Base-by-base conservation (phyloP, 2,797 vertebrate genomes). In the Enteromius fasciolatus region DNA sequence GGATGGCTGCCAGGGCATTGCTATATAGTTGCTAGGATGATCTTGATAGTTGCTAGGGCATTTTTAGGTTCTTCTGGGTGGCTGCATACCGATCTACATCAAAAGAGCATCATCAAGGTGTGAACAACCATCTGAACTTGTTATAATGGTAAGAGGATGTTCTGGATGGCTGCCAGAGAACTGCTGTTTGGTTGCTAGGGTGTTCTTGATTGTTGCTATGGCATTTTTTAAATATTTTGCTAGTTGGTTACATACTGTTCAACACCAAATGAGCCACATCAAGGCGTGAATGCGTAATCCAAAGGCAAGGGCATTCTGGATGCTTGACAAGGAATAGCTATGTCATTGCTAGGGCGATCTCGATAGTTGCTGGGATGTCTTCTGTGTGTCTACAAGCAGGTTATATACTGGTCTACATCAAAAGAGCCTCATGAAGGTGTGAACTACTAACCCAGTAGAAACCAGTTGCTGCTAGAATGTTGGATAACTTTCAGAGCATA, bases 361-460 rank as follows among this genome's bases (percentile, higher is more conserved):
- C 0, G 1, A 18, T 31, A 46, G 44, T 10, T 70, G 7, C 23
- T 46, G 8, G 23, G 14, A 15, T 14, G 18, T 69, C 11, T 59
- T 59, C 23, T 54, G 50, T 54, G 50, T 54, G 52, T 54, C 52
- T 57, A 4, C 20, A 23, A 57, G 20, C 14, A 12, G 28, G 44
- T 31, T 31, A 18, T 25, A 48, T 50, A 11, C 25, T 72, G 9
- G 72, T 39, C 50, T 4, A 39, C 11, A 12, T 23, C 20, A 74
- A 39, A 73, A 33, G 11, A 72, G 46, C 9, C 9, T 18, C 15
- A 28, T 70, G 14, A 72, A 20, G 17, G 44, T 50, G 69, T 31
- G 69, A 72, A 72, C 41, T 31, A 20, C 69, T 73, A 73, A 50
- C 46, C 28, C 17, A 72, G 14, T 54, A n/a, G 20, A 54, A 54